Conservation (phyloP, 2,888 invertebrate species). For the Cactoblastis cactorum region DNA sequence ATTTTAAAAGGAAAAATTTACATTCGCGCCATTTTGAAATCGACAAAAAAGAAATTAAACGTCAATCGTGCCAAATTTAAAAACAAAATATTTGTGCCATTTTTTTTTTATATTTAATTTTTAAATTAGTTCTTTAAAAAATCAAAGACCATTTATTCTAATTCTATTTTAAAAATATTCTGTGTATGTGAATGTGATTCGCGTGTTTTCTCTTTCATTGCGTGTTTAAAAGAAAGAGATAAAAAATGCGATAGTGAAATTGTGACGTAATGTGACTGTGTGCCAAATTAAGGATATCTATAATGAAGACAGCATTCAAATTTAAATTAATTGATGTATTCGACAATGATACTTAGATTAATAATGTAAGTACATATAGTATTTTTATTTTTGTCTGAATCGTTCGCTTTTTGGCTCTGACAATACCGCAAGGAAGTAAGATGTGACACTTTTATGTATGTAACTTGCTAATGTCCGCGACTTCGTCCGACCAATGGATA, state of each 20-base stretch:
- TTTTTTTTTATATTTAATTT: neutral
- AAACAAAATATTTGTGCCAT: neutral
- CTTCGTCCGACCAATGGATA: too few species aligned
- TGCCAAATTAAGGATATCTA: neutral
- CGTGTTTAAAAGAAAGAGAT: neutral
- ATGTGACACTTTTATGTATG: too few species aligned
- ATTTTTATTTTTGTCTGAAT: too few species aligned
- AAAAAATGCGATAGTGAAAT: neutral
- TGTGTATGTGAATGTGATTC: neutral
- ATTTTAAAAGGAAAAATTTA: neutral
- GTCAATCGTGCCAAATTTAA: neutral
- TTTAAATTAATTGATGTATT: neutral
- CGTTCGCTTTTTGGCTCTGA: too few species aligned
- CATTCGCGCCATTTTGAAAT: neutral
- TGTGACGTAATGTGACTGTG: conserved; percentile 1
- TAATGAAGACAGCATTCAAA: neutral
- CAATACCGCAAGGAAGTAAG: too few species aligned
- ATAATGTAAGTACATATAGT: conserved; percentile 9
- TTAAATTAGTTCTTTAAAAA: neutral
- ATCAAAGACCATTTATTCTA: too few species aligned
- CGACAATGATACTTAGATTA: conserved; percentile 15
- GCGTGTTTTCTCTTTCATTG: neutral
- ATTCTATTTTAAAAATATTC: too few species aligned
- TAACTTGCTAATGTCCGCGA: too few species aligned
- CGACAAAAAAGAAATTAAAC: neutral